Evolutionary conservation across 2,888 invertebrate species (phyloP), one percentile per base, ranked within the genome.

Genomic region (Nomada ruficornis): DNA sequence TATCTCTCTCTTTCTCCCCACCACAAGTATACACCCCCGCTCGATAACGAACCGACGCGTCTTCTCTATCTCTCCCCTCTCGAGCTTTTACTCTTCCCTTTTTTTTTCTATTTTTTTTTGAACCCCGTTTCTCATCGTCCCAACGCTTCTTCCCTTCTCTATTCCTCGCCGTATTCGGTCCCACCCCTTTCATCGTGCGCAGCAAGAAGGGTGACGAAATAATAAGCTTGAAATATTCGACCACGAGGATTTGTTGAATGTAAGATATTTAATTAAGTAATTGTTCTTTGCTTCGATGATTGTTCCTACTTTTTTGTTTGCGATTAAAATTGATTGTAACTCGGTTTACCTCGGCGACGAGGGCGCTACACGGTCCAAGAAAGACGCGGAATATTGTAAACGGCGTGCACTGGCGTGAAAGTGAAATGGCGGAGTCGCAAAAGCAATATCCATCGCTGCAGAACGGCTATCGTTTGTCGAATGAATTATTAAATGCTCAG

Each of bases 1-100:
- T n/a, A 73, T 82, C 71, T 82, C 82, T 65, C 50, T 65, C 50
- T 72, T 42, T 75, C 69, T 70, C 65, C 10, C 29, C 42, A 2
- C 15, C 36, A 20, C n/a, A 15, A 29, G 15, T 36, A 42, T 23
- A 26, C 47, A 47, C 23, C 62, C 29, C 13, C 29, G 54, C 54
- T 57, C 55, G 57, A 62, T 57, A 50, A 63, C 5, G 73, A 59
- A 73, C 29, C 13, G 18, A 20, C 63, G 23, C 20, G 62, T 54
- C 62, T 60, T 76, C 76, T 68, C 57, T 52, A 23, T 62, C 44
- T 71, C 64, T 82, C 52, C 11, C 11, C 13, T 13, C 36, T 73
- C 65, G 57, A 36, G 13, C 54, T 63, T 29, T 70, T 42, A 62
- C 23, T 18, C 52, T 50, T 70, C 18, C 44, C 55, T 73, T 29